Conservation (phyloP, 2,888 invertebrate genomes). For the Ecdyonurus torrentis region DNA sequence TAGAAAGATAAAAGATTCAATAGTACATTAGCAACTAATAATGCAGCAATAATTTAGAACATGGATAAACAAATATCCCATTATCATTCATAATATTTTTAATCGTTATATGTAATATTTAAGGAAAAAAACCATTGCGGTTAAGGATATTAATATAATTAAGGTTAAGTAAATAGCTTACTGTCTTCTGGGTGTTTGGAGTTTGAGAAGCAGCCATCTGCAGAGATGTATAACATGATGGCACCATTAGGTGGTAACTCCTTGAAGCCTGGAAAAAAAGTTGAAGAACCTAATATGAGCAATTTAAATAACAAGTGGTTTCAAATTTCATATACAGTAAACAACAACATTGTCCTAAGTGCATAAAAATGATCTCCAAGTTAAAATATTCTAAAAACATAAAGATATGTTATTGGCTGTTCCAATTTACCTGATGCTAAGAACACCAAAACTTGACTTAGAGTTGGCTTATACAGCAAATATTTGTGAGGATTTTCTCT, state of each 20-base stretch:
- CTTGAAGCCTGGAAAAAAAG: constrained; percentile 67
- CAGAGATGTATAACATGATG: constrained; percentile 80
- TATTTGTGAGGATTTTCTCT: constrained; percentile 94
- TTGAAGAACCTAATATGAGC: no score
- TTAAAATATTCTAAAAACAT: no score
- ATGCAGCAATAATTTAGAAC: no score
- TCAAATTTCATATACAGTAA: no score
- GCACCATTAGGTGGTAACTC: constrained; percentile 86
- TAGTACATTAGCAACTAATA: no score
- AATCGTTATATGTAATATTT: constrained; percentile 10
- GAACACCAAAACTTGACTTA: constrained; percentile 85
- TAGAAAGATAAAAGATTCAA: no score
- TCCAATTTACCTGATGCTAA: constrained; percentile 42
- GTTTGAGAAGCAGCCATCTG: constrained; percentile 71
- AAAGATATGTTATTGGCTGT: no score
- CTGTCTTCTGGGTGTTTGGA: constrained; percentile 79
- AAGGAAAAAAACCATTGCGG: constrained; percentile 13
- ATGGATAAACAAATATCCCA: no score
- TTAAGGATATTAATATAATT: neutral
- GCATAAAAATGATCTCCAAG: no score
- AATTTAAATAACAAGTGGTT: neutral
- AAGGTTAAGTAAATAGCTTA: no score
- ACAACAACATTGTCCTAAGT: no score
- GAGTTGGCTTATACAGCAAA: constrained; percentile 85
- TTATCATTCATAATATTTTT: constrained; percentile 3